Evolutionary conservation across 35 echinoderm and acorn worm species (phyloP), one percentile per base, ranked within the genome.

Genomic region (Diadema setosum): DNA sequence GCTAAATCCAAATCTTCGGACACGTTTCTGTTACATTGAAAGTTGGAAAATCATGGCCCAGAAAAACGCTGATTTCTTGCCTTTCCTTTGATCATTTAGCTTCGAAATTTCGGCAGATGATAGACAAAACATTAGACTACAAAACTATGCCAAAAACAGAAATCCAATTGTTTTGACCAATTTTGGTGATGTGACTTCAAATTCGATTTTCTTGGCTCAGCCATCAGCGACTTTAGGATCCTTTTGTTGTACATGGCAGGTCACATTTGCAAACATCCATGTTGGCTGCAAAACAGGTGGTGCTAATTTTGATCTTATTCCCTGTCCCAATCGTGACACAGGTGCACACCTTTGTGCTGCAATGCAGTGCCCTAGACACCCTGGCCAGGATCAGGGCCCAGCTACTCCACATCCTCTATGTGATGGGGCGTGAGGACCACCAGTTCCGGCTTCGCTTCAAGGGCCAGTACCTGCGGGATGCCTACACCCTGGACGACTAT

Each of bases 401-500:
- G 6, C 88, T 97, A 5, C 52, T 97, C 12, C 95, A 97, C 80
- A 84, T 97, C 37, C 91, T 97, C 18, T 93, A 97, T 81, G 91
- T 91, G 29, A 91, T 97, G 87, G 95, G 91, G 4, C 84, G 92
- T 20, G 95, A 93, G 39, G 92, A 97, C 63, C 91, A 94, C 56
- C 95, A 97, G 80, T 97, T 97, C 59, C 69, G 95, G 23, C 61
- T 97, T 49, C 75, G 95, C 7, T 97, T 87, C 85, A 97, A 97
- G 45, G 95, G 95, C 35, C 95, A 97, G 69, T 97, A 87, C 32
- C 88, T 97, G 20, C 33, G 95, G 44, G 95, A 97, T 81, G 92
- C 95, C 31, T 97, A 97, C 85, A 91, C 91, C 1, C 46, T 97
- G 58, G 95, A 97, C 65, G 95, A 97, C 69, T 97, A 97, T 82